phyloP scores from a whole-genome alignment of 2,113 vertebrate species.

The Peromyscus leucopus region DNA sequence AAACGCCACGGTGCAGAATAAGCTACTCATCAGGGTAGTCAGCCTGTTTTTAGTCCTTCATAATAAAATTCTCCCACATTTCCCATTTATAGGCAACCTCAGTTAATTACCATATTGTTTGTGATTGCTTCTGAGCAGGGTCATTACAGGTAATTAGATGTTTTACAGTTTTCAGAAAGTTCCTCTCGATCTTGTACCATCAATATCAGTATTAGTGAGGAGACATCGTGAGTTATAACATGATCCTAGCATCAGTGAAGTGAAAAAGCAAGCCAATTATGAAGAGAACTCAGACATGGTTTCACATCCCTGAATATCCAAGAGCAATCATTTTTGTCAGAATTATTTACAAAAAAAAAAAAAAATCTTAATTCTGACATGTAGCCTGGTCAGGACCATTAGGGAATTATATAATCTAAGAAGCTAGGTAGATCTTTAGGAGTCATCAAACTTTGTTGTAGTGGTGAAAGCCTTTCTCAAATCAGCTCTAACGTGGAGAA shows the following conservation, averaged over 20 bases:
- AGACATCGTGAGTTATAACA: not conserved
- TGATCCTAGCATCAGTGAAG: not conserved
- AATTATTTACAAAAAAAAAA: conserved; percentile 49
- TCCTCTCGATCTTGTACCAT: conserved; percentile 44
- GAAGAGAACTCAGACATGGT: conserved; percentile 26
- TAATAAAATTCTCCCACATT: conserved; percentile 49
- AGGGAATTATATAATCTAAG: not conserved
- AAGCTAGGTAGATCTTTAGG: not conserved
- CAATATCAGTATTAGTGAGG: conserved; percentile 27
- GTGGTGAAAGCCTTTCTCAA: not conserved
- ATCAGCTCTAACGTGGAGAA: not conserved
- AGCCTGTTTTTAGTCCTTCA: not conserved
- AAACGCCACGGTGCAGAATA: not conserved
- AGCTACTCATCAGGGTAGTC: not conserved
- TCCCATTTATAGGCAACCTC: conserved; percentile 29
- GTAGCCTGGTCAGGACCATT: not conserved
- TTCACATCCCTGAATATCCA: conserved; percentile 8
- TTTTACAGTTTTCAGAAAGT: conserved; percentile 46
- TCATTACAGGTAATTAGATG: conserved; percentile 62
- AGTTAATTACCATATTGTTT: conserved; percentile 69
- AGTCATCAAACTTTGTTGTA: not conserved
- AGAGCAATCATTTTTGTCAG: conserved; percentile 34
- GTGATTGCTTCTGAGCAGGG: conserved; percentile 48
- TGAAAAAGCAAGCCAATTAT: conserved; percentile 9
- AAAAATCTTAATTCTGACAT: conserved; percentile 39